Conservation (phyloP, 2,888 invertebrate genomes). For the Dendrolimus pini region DNA sequence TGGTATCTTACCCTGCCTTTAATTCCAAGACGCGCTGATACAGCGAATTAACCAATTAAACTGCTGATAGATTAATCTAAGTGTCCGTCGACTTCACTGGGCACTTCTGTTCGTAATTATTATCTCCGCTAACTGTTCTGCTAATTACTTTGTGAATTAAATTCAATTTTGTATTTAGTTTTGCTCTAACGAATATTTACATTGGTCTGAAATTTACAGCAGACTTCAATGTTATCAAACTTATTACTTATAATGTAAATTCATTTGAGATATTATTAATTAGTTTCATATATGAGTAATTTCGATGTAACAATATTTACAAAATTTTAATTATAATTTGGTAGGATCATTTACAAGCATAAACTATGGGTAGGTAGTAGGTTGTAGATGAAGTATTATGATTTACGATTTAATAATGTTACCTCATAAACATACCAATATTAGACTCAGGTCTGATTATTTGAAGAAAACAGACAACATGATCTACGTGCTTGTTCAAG, state of each 20-base stretch:
- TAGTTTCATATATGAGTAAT: too few relatives aligned
- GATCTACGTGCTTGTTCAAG: too few relatives aligned
- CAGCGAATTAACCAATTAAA: slow-evolving; percentile 27
- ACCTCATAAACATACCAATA: too few relatives aligned
- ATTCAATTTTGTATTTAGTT: slow-evolving; percentile 18
- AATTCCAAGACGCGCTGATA: slow-evolving; percentile 14
- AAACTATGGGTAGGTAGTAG: too few relatives aligned
- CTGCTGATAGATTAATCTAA: slow-evolving; percentile 37
- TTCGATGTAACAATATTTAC: too few relatives aligned
- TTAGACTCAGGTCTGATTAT: too few relatives aligned
- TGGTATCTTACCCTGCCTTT: slow-evolving; percentile 24
- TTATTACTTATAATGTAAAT: background rate
- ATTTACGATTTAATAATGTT: too few relatives aligned
- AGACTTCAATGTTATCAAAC: background rate
- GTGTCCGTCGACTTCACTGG: slow-evolving; percentile 26
- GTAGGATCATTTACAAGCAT: too few relatives aligned
- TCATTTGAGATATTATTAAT: background rate
- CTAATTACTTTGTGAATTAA: slow-evolving; percentile 32
- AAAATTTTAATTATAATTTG: too few relatives aligned
- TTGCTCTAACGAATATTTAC: background rate
- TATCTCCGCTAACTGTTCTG: slow-evolving; percentile 22
- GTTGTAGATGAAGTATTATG: too few relatives aligned
- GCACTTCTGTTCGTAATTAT: slow-evolving; percentile 34
- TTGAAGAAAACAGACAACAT: too few relatives aligned
- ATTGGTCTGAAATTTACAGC: slow-evolving; percentile 9